Conservation (phyloP, 2,888 invertebrate genomes). For the Microctonus aethiopoides region DNA sequence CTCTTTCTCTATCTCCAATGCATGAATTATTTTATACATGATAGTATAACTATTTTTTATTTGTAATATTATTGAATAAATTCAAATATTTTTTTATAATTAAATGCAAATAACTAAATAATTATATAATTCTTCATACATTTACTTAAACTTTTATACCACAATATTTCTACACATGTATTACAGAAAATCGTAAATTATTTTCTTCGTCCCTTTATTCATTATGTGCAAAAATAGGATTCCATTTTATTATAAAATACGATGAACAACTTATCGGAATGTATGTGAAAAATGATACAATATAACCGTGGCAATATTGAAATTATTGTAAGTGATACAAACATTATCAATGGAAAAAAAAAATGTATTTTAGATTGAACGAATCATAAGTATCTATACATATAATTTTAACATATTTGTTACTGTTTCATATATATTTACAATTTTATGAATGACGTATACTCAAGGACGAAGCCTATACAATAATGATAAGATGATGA, state of each 20-base stretch:
- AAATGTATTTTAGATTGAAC: slow-evolving; percentile 1
- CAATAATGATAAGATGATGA: slow-evolving; percentile 41
- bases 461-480: slow-evolving; percentile 38
- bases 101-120: not conserved
- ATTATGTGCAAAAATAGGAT: slow-evolving; percentile 58
- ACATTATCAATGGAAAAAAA: slow-evolving; percentile 8
- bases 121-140: not conserved
- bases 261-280: slow-evolving; percentile 52
- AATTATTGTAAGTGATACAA: slow-evolving; percentile 17
- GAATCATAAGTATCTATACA: slow-evolving; percentile 14
- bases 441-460: slow-evolving; percentile 37
- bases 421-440: slow-evolving; percentile 39
- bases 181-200: slow-evolving; percentile 46
- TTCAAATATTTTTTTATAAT: not conserved
- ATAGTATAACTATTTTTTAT: not conserved
- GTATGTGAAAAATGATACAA: slow-evolving; percentile 31
- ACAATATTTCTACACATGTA: slow-evolving; percentile 50
- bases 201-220: slow-evolving; percentile 48
- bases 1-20: too few relatives aligned
- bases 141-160: slow-evolving; percentile 45
- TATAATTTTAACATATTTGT: slow-evolving; percentile 29
- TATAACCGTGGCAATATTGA: not conserved
- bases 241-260: slow-evolving; percentile 46
- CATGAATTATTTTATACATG: not conserved
- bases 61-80: not conserved